Conservation (phyloP, 2,888 invertebrate species). For the Galerucella pusilla region DNA sequence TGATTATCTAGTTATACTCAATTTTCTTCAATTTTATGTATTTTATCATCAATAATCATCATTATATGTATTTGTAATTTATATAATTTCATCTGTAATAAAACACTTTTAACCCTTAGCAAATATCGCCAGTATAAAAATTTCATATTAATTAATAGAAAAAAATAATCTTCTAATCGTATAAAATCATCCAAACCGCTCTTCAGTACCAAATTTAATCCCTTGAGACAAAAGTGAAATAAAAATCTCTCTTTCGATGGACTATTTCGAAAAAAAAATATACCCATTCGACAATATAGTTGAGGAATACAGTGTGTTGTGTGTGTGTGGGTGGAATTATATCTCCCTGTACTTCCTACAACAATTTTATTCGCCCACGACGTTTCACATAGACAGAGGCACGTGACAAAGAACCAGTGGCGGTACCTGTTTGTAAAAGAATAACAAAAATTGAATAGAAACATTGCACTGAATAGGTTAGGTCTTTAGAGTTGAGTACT, state of each 20-base stretch:
- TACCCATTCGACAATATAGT: conserved; percentile 31
- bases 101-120: too few species aligned
- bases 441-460: too few species aligned
- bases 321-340: conserved; percentile 51
- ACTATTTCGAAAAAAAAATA: conserved; percentile 31
- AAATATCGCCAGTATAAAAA: too few species aligned
- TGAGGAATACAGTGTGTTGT: conserved; percentile 19
- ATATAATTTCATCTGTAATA: too few species aligned
- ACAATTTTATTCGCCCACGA: conserved; percentile 49
- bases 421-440: conserved; percentile 6
- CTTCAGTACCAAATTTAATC: not conserved
- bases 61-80: too few species aligned
- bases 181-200: too few species aligned
- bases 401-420: conserved; percentile 46
- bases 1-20: too few species aligned
- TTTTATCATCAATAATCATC: too few species aligned
- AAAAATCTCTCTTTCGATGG: conserved; percentile 32
- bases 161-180: too few species aligned
- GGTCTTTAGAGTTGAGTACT: too few species aligned
- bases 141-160: too few species aligned
- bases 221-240: conserved; percentile 22
- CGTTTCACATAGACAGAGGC: conserved; percentile 49
- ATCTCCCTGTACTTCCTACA: conserved; percentile 55
- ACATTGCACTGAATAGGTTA: not conserved
- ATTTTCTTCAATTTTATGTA: too few species aligned